Evolutionary conservation across 2,888 invertebrate genomes (phyloP), one percentile per base, ranked within the genome.

Genomic region (Euplexia lucipara): DNA sequence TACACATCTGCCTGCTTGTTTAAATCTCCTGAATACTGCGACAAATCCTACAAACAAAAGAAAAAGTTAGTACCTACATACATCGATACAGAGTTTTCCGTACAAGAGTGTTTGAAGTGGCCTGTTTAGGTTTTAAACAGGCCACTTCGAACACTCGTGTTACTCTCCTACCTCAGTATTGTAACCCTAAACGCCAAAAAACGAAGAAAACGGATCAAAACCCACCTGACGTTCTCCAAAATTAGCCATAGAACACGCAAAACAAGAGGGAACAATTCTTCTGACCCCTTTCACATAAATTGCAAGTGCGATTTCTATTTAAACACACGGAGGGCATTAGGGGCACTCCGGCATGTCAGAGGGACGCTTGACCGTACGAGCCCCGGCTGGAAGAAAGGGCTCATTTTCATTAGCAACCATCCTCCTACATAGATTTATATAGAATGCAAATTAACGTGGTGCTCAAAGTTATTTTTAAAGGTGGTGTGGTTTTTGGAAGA

Each of bases 391-490:
- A 94, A 94, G 94, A 94, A 94, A 94, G 93, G 94, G 95, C 92
- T 94, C 93, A 92, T 93, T 94, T 95, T 94, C 94, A 95, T 95
- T 95, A 94, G 90, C 90, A 88, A 88, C 89, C 89, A 87, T 88
- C 89, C 86, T 88, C 83, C 66, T 88, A 88, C 85, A 87, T 91
- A 91, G 88, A 91, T 92, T 91, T 92, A 92, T 92, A 90, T 87
- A 88, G 78, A 83, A 83, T 82, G 83, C 79, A 78, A 80, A 83
- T 84, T 83, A 69, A 71, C 74, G 67, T 3, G 88, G 56, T 77
- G 76, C 84, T 86, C 90, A 94, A 94, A 88, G 79, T 88, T 85
- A 83, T 53, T 54, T 34, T 26, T 1, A 0, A 30, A 26, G 30
- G 26, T 30, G 18, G 30, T 56, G 48, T n/a, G 3, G 42, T 10